Evolutionary conservation across 2,888 invertebrate species (phyloP).

Genomic region (Seira musarum): DNA sequence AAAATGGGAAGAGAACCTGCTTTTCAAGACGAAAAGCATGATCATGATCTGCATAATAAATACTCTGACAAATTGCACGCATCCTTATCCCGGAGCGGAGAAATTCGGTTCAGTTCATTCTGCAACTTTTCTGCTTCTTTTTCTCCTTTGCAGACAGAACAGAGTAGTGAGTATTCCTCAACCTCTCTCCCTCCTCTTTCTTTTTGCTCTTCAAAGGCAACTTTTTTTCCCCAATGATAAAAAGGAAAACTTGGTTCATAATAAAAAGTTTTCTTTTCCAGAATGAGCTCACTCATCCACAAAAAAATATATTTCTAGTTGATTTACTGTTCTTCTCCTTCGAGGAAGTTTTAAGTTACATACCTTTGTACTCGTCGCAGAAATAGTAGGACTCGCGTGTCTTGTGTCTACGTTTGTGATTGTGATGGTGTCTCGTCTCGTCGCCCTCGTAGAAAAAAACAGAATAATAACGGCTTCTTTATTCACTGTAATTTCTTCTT

Average conservation of each 20-base stretch:
- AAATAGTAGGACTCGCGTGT: too few relatives aligned
- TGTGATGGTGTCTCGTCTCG: too few relatives aligned
- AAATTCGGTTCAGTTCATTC: too few relatives aligned
- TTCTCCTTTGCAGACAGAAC: not conserved
- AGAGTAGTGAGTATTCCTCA: not conserved
- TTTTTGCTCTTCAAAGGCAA: too few relatives aligned
- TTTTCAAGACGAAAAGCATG: constrained; percentile 7
- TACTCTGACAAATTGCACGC: constrained; percentile 11
- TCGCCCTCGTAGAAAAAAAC: not conserved
- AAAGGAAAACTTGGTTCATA: not conserved
- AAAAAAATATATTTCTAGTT: constrained; percentile 15
- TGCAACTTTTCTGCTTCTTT: not conserved
- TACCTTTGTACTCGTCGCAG: too few relatives aligned
- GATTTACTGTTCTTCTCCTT: constrained; percentile 9
- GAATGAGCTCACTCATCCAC: constrained; percentile 5
- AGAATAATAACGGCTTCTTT: too few relatives aligned
- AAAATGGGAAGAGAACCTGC: not conserved
- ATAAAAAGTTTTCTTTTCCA: constrained; percentile 6
- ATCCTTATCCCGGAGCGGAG: too few relatives aligned
- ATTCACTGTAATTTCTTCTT: not conserved
- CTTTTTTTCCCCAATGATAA: not conserved
- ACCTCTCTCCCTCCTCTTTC: not conserved
- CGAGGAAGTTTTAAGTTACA: not conserved
- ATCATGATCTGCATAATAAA: constrained; percentile 46
- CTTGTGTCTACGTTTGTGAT: too few relatives aligned